phyloP scores from a whole-genome alignment of 2,888 invertebrate genomes.

The Mimas tiliae region DNA sequence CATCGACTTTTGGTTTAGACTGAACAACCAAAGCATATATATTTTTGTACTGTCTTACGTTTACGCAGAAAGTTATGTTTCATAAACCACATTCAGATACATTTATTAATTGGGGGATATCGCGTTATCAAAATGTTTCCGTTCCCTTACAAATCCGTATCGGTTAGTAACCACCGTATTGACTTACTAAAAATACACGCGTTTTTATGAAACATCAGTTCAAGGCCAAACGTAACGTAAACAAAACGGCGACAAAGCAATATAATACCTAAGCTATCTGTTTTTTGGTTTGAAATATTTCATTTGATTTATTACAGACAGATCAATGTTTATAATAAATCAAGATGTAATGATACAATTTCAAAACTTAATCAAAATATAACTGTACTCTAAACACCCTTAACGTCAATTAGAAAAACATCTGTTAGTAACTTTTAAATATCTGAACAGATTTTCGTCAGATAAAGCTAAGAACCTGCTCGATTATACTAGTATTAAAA shows the following conservation, averaged over 20 bases:
- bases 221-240: neutral
- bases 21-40: no score
- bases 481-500: neutral
- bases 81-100: neutral
- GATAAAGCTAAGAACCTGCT: no score
- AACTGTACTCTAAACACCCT: no score
- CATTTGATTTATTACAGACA: neutral
- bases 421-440: no score
- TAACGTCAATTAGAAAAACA: no score
- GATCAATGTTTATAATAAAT: no score
- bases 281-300: neutral
- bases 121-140: neutral
- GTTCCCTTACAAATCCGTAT: neutral
- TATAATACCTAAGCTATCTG: neutral
- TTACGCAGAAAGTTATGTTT: no score
- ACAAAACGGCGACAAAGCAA: neutral
- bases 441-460: no score
- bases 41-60: no score
- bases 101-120: neutral
- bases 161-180: neutral
- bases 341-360: no score
- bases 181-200: neutral
- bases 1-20: no score
- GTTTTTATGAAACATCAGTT: constrained; percentile 5
- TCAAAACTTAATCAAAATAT: no score